phyloP scores from a whole-genome alignment of 2,888 invertebrate genomes.

The Chorisops tibialis region DNA sequence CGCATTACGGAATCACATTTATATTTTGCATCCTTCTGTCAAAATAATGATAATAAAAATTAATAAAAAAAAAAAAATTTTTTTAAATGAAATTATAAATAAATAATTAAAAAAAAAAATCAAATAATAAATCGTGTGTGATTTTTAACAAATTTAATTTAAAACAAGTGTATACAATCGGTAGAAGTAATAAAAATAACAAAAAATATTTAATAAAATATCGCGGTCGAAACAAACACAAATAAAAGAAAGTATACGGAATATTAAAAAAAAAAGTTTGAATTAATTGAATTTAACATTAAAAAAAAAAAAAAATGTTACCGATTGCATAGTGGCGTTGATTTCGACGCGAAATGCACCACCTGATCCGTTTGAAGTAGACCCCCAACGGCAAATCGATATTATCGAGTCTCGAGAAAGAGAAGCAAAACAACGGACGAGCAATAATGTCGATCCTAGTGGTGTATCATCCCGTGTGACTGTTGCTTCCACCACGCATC shows the following conservation, averaged over 20 bases:
- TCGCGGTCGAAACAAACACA: no score
- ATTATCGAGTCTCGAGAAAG: no score
- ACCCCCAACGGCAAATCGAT: no score
- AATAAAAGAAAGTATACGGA: no score
- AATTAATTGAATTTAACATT: no score
- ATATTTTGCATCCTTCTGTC: constrained; percentile 27
- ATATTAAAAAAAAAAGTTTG: no score
- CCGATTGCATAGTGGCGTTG: no score
- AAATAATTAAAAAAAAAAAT: constrained; percentile 20
- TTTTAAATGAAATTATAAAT: constrained; percentile 30
- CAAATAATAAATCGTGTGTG: constrained; percentile 29
- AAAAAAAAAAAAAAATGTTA: no score
- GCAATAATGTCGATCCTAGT: constrained; percentile 20
- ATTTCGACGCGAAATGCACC: no score
- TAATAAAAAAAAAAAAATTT: constrained; percentile 21
- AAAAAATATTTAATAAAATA: constrained; percentile 26
- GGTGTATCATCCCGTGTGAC: constrained; percentile 28
- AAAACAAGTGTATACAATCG: constrained; percentile 34
- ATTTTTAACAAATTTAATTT: constrained; percentile 35
- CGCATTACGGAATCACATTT: not conserved
- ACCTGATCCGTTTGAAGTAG: no score
- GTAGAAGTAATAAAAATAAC: constrained; percentile 29
- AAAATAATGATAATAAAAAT: constrained; percentile 19
- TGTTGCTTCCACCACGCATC: constrained; percentile 30
- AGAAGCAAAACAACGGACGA: not conserved